phyloP scores from a whole-genome alignment of 2,888 invertebrate species.

The Sabellastarte sp. region DNA sequence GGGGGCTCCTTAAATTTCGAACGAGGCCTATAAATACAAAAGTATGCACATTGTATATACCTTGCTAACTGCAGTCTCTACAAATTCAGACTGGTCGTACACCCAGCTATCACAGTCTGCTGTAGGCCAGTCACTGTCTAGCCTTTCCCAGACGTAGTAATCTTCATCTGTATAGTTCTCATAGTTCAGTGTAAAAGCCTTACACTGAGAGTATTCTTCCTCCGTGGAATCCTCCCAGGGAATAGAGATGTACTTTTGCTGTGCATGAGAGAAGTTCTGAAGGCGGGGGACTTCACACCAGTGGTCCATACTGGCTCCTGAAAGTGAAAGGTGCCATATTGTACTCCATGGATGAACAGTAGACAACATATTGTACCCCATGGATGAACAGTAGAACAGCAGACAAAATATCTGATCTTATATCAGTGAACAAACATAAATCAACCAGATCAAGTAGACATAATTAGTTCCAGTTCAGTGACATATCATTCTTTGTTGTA shows the following conservation, averaged over 20 bases:
- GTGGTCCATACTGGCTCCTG: conserved; percentile 2
- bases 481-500: no score
- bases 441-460: no score
- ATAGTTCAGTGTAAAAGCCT: background rate
- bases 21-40: no score
- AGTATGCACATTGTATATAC: no score
- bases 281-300: background rate
- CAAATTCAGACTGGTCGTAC: background rate
- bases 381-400: no score
- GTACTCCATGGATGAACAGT: no score
- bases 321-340: no score
- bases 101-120: background rate
- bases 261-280: background rate
- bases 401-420: no score
- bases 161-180: background rate
- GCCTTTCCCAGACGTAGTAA: background rate
- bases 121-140: background rate
- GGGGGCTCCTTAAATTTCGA: no score
- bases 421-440: no score
- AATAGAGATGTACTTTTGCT: background rate
- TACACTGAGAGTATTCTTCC: background rate
- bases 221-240: background rate
- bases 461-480: no score
- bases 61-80: background rate
- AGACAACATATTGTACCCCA: no score